phyloP scores from a whole-genome alignment of 2,113 vertebrate genomes.

The Dicaeum eximium region DNA sequence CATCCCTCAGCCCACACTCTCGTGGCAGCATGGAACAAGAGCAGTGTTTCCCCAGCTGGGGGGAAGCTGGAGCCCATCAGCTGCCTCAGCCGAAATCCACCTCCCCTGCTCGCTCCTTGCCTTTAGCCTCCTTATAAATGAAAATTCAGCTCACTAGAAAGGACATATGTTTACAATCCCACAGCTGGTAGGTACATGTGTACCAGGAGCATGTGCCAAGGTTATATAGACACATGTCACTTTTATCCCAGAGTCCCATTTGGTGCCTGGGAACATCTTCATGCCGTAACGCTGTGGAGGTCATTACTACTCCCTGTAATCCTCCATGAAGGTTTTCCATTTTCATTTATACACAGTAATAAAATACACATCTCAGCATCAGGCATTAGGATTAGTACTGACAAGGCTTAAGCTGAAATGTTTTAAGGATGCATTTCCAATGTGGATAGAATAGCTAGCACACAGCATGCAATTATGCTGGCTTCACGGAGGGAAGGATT shows the following conservation, averaged over 20 bases:
- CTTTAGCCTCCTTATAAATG: constrained; percentile 12
- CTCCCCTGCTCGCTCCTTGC: background rate
- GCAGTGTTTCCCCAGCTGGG: background rate
- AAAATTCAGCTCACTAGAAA: constrained; percentile 22
- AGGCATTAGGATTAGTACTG: constrained; percentile 72
- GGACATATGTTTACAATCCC: constrained; percentile 50
- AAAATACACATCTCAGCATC: constrained; percentile 71
- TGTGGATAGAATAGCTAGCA: constrained; percentile 45
- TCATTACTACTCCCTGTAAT: constrained; percentile 67
- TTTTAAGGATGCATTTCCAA: constrained; percentile 55
- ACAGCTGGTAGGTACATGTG: constrained; percentile 53
- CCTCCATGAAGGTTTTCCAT: constrained; percentile 62
- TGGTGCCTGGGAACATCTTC: constrained; percentile 39
- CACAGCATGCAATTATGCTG: constrained; percentile 33
- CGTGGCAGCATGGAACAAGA: background rate
- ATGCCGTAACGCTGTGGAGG: background rate
- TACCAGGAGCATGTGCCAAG: constrained; percentile 21
- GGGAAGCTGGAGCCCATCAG: background rate
- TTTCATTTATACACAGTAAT: constrained; percentile 67
- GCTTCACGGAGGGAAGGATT: constrained; percentile 60
- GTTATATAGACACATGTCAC: constrained; percentile 27
- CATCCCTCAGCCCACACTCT: background rate
- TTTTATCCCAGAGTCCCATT: constrained; percentile 58
- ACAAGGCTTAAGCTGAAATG: constrained; percentile 65
- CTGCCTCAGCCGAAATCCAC: constrained; percentile 8